Percentiles rank a stretch among this genome's conserved stretches.
Evolutionary conservation across 2,797 vertebrate species (phyloP).

Genomic region (Pseudochirops cupreus): DNA sequence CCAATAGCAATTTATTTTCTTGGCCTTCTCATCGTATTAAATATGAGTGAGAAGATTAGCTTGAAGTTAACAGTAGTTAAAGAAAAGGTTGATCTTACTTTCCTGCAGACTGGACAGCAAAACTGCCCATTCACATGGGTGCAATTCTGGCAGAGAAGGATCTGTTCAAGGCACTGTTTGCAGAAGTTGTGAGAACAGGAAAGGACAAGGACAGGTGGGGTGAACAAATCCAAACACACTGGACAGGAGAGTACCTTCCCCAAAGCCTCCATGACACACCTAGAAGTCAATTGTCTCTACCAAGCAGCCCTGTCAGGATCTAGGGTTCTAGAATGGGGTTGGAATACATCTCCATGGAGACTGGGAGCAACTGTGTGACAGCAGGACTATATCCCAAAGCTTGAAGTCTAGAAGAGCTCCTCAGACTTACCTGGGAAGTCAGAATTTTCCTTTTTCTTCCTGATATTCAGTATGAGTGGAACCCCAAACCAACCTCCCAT

Average conservation of each 20-base stretch:
- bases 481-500: not conserved
- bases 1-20: not conserved
- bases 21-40: not conserved
- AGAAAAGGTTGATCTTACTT: constrained; percentile 51
- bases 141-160: constrained; percentile 58
- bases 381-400: not conserved
- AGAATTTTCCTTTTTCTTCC: not conserved
- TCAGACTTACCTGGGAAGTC: not conserved
- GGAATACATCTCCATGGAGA: constrained; percentile 2
- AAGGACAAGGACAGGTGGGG: constrained; percentile 62
- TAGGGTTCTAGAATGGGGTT: constrained; percentile 14
- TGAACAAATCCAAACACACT: constrained; percentile 68
- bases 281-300: not conserved
- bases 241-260: constrained; percentile 61
- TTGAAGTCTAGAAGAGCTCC: not conserved
- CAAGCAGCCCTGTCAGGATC: not conserved
- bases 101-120: constrained; percentile 69
- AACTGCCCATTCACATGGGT: constrained; percentile 39
- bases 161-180: constrained; percentile 74
- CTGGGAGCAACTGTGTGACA: not conserved
- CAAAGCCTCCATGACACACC: constrained; percentile 52
- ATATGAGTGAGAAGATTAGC: not conserved
- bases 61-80: not conserved
- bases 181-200: constrained; percentile 76
- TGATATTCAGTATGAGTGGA: not conserved